Conservation (phyloP, 2,888 invertebrate genomes). For the Drosophila falleni region DNA sequence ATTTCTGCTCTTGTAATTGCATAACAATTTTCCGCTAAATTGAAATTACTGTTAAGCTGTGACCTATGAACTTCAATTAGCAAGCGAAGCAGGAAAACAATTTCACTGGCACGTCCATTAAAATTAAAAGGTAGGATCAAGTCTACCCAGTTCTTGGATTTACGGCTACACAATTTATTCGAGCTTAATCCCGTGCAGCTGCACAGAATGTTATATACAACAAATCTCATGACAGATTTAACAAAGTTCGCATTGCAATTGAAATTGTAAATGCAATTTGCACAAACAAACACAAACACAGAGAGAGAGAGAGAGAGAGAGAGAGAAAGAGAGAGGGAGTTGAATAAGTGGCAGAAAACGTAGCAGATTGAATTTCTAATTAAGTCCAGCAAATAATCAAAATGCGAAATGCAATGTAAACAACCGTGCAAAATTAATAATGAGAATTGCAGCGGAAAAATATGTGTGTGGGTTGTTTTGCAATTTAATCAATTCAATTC, state of each 20-base stretch:
- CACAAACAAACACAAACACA: background rate
- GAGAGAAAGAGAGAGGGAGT: background rate
- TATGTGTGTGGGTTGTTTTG: slow-evolving; percentile 21
- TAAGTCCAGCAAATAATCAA: slow-evolving; percentile 45
- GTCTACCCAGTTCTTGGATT: background rate
- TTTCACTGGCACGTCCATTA: slow-evolving; percentile 5
- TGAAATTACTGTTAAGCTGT: slow-evolving; percentile 6
- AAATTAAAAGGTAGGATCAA: slow-evolving; percentile 10
- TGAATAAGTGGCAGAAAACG: background rate
- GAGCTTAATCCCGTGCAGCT: background rate
- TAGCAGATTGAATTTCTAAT: slow-evolving; percentile 53
- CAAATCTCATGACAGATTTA: slow-evolving; percentile 10
- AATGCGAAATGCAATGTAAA: slow-evolving; percentile 37
- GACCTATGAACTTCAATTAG: slow-evolving; percentile 28
- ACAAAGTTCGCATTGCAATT: slow-evolving; percentile 7
- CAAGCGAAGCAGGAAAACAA: background rate
- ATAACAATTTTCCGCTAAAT: slow-evolving; percentile 11
- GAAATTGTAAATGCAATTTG: slow-evolving; percentile 35
- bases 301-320: no score
- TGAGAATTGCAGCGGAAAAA: slow-evolving; percentile 32
- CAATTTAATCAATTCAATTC: slow-evolving; percentile 44
- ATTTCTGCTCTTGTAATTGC: background rate
- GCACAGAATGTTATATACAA: background rate
- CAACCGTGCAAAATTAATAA: slow-evolving; percentile 43
- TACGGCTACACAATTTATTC: background rate